Evolutionary conservation across 2,888 invertebrate species (phyloP).

Genomic region (Stramonita haemastoma): DNA sequence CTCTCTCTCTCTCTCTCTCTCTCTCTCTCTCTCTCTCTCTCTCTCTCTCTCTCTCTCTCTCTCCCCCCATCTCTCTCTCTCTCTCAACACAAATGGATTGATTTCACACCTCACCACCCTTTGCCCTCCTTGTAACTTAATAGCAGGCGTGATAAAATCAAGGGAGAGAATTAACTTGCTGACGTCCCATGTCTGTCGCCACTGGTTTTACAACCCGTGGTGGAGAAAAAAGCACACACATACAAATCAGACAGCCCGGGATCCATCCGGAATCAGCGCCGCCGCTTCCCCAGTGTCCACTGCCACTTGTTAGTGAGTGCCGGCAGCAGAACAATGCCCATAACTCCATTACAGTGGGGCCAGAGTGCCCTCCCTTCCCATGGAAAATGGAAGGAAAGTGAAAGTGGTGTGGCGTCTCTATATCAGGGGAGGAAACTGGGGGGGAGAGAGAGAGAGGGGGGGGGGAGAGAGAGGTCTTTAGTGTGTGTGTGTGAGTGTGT

Average conservation of each 20-base stretch:
- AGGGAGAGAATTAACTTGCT: slow-evolving; percentile 42
- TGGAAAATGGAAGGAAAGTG: neutral
- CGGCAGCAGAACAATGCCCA: neutral
- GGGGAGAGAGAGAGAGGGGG: too few relatives aligned
- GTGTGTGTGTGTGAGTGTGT: too few relatives aligned
- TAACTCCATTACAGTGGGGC: neutral
- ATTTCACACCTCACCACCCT: slow-evolving; percentile 4
- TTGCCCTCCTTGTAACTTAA: slow-evolving; percentile 25
- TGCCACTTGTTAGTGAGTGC: slow-evolving; percentile 18
- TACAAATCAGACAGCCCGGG: slow-evolving; percentile 31
- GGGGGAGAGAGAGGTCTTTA: too few relatives aligned
- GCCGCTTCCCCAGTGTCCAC: neutral
- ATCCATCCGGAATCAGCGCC: neutral
- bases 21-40: too few relatives aligned
- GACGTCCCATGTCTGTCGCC: slow-evolving; percentile 34
- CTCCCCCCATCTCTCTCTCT: too few relatives aligned
- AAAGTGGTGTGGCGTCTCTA: neutral
- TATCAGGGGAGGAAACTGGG: too few relatives aligned
- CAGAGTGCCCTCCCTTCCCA: neutral
- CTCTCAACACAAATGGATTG: slow-evolving; percentile 15
- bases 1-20: too few relatives aligned
- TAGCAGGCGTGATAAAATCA: slow-evolving; percentile 35
- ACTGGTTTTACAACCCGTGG: slow-evolving; percentile 29
- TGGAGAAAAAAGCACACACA: slow-evolving; percentile 38
- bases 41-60: too few relatives aligned